A percentile compares a stretch with the other conserved stretches of the same genome.
phyloP scores from a whole-genome alignment of 2,113 vertebrate species.

The Mustelus asterias region DNA sequence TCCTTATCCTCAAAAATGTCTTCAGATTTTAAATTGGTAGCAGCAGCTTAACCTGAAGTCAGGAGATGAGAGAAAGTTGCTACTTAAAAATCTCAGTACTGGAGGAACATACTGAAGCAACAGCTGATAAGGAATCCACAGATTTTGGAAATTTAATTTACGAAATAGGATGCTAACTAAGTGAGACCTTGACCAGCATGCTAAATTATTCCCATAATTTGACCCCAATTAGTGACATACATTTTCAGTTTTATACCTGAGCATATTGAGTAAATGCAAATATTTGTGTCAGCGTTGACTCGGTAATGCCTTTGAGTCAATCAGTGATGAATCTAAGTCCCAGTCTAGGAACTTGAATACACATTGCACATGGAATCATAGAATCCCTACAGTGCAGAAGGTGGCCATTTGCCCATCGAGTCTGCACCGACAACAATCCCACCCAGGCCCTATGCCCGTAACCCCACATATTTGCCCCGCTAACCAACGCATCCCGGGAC shows the following conservation, averaged over 20 bases:
- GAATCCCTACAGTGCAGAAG: no score
- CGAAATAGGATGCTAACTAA: background rate
- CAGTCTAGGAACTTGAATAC: background rate
- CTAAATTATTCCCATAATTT: background rate
- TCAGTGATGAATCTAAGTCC: background rate
- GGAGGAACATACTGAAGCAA: background rate
- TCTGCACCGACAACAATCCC: no score
- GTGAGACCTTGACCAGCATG: background rate
- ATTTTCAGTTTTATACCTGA: background rate
- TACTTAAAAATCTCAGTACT: background rate
- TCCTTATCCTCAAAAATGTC: background rate
- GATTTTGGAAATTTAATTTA: background rate
- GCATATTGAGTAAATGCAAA: background rate
- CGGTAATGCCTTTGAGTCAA: background rate
- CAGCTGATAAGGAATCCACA: background rate
- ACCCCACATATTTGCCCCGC: no score
- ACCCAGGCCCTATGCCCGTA: no score
- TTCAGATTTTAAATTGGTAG: background rate
- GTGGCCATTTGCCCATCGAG: no score
- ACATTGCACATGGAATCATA: background rate
- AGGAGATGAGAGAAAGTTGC: background rate
- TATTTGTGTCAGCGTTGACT: background rate
- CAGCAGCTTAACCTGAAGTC: background rate
- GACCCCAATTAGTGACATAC: background rate
- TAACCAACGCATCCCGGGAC: no score